Evolutionary conservation across 92 coral and sea anemone species (phyloP), one percentile per base, ranked within the genome.

Genomic region (Scolanthus callimorphus): DNA sequence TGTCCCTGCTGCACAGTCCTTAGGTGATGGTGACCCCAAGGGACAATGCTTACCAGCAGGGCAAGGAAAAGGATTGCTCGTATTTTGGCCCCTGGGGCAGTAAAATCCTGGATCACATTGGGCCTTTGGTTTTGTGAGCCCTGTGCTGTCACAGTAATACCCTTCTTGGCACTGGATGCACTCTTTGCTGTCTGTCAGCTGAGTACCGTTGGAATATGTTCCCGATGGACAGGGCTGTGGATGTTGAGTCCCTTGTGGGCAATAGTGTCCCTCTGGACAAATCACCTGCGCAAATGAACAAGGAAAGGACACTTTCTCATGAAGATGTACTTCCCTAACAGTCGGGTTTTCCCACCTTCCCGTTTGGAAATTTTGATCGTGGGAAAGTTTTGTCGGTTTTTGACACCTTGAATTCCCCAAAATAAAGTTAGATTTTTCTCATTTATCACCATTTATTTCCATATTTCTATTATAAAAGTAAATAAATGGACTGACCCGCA

Each of bases 201-300:
- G 76, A 27, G 87, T 92, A 25, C 90, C 79, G 34, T 92, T 92
- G 11, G 86, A 80, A 52, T 66, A 88, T 0, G 90, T 88, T 23
- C 98, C 98, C 22, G 68, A 52, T 2, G 92, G 90, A 49, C 98
- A 92, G 4, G 84, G 92, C 11, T 63, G 31, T 1, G 98, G 98
- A 39, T 84, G 88, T 22, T 67, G 65, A 19, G 98, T 92, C 17
- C 96, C 78, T 31, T 28, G 34, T 2, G 26, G 58, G 50, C 98
- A 92, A 72, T 72, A 92, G n/a, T 50, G 68, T 19, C 98, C 98
- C 53, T 69, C 77, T 1, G 94, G 84, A 38, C 98, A 92, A n/a
- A 69, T 61, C 3, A 80, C 22, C 41, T 34, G n/a, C n/a, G n/a
- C n/a, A n/a, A n/a, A n/a, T n/a, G n/a, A n/a, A n/a, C n/a, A n/a